Base-by-base conservation (phyloP, 2,888 invertebrate species). In the Drosophila austrosaltans region DNA sequence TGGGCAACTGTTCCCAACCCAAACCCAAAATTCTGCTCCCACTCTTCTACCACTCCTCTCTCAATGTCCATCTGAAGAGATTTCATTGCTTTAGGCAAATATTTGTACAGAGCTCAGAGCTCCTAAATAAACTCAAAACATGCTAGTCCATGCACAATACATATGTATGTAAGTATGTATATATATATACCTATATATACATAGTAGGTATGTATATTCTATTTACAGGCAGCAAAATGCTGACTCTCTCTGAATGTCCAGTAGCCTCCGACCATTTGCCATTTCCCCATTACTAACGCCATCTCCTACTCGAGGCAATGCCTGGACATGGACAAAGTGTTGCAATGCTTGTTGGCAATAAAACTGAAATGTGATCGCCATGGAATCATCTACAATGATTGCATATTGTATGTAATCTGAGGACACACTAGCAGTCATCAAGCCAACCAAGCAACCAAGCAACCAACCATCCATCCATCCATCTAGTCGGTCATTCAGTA, bases 91-190 rank as follows among this genome's bases (percentile, higher is more conserved):
- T 32, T 39, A 5, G 54, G 69, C 73, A 82, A 82, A 85, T 73
- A 86, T 77, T 80, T 70, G 58, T 69, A 30, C 30, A 20, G 25
- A 42, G 69, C 40, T 57, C 39, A 25, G 16, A 54, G 65, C 44
- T 72, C 81, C 83, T 76, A 74, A 87, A 53, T 72, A 80, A 82
- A 82, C 86, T 7, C 3, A 56, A 48, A 53, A 57, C 53, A 64
- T 48, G 53, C 53, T 61, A 69, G 69, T 20, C 40, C 39, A 69
- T 61, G 69, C 72, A 62, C 40, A 68, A 62, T 71, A 58, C 36
- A 48, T 22, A 22, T 22, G 5, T 48, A 48, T 7, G 30, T 30
- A 30, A 1, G 6, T 30, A 36, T 2, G 8, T 36, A 8, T 36
- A 0, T 36, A 36, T 32, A 32, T 4, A 36, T 36, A 4, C 8